phyloP scores from a whole-genome alignment of 2,797 vertebrate genomes.

The Mormyrus hasselquistii region DNA sequence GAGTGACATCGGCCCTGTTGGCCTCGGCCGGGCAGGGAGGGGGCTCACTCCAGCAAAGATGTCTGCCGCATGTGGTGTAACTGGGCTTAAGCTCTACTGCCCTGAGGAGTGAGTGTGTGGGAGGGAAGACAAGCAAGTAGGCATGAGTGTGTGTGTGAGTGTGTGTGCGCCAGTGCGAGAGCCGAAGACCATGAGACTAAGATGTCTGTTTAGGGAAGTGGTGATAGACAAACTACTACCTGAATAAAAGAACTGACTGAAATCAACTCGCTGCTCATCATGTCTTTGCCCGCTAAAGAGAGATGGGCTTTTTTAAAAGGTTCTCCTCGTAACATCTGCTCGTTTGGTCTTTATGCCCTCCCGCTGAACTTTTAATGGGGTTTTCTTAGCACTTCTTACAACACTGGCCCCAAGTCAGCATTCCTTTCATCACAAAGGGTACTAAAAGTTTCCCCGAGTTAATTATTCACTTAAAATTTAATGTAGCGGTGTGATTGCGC shows the following conservation, averaged over 20 bases:
- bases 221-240: constrained; percentile 53
- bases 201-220: constrained; percentile 37
- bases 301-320: background rate
- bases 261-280: constrained; percentile 30
- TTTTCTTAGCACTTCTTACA: background rate
- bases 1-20: background rate
- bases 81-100: background rate
- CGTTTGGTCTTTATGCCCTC: background rate
- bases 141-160: background rate
- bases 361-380: background rate
- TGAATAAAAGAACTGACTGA: constrained; percentile 51
- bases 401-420: constrained; percentile 30
- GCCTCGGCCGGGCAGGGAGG: background rate
- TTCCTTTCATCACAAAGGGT: constrained; percentile 38
- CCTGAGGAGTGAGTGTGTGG: background rate
- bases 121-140: background rate
- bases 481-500: constrained; percentile 33
- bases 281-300: constrained; percentile 16
- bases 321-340: background rate
- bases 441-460: constrained; percentile 37
- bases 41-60: background rate
- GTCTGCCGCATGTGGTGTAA: background rate
- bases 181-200: background rate
- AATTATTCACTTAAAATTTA: constrained; percentile 42
- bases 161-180: background rate